Evolutionary conservation across 2,113 vertebrate species (phyloP).

Genomic region (Brachypodius melanocephalos): DNA sequence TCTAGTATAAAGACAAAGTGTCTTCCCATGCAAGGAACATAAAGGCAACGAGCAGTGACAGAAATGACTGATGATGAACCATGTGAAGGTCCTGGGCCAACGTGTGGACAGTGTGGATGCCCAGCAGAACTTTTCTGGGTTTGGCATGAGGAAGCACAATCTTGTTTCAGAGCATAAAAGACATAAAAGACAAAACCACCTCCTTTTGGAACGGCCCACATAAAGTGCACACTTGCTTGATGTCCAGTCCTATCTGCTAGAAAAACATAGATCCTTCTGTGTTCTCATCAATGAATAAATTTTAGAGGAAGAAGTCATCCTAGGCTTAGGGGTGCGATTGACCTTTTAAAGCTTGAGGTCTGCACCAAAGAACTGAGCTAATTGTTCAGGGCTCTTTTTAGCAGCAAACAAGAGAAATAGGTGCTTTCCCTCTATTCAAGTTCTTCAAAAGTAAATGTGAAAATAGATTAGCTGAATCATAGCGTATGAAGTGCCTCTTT

Average conservation of each 20-base stretch:
- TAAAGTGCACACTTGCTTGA: not conserved
- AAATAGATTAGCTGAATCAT: not conserved
- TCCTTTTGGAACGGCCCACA: not conserved
- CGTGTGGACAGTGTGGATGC: fast-evolving
- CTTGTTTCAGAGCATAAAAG: not conserved
- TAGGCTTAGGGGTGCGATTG: not conserved
- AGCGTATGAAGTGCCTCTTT: not conserved
- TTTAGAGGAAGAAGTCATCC: not conserved
- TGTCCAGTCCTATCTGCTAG: not conserved
- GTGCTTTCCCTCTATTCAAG: not conserved
- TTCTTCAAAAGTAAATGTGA: not conserved
- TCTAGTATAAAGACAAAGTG: not conserved
- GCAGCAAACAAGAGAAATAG: not conserved
- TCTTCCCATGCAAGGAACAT: not conserved
- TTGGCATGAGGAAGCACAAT: not conserved
- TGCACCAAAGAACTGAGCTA: not conserved
- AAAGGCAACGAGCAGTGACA: not conserved
- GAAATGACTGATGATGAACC: not conserved
- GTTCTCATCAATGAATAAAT: not conserved
- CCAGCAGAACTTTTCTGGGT: not conserved
- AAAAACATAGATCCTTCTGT: not conserved
- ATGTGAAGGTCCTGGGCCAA: not conserved
- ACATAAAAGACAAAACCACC: not conserved
- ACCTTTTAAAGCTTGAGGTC: not conserved
- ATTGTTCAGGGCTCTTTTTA: not conserved